A percentile compares a stretch with the other conserved stretches of the same genome.
Evolutionary conservation across 2,888 invertebrate genomes (phyloP).

Genomic region (Stenolophus ochropezus): DNA sequence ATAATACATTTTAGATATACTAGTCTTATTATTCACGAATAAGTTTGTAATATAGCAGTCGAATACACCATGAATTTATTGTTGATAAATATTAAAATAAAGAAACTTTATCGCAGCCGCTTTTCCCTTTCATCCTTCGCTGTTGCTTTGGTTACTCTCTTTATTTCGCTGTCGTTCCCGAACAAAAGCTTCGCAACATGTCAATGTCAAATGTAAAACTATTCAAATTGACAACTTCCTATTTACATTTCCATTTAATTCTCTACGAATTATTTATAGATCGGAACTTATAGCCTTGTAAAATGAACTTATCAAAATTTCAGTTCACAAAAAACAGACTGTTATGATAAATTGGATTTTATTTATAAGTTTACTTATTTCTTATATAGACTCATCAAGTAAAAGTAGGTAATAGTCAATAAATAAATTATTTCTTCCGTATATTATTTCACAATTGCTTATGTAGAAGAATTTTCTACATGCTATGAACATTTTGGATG

Average conservation of each 20-base stretch:
- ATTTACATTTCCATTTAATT: neutral
- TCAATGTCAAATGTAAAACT: neutral
- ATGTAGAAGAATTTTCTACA: conserved; percentile 20
- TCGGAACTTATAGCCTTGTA: neutral
- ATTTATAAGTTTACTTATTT: neutral
- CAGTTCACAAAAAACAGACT: conserved; percentile 6
- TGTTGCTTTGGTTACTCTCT: neutral
- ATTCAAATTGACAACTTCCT: neutral
- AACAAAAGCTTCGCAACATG: neutral
- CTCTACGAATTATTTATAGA: neutral
- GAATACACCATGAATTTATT: conserved; percentile 59
- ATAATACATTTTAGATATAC: conserved; percentile 49
- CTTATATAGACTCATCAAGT: neutral
- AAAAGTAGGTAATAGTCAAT: conserved; percentile 32
- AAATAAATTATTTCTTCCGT: neutral
- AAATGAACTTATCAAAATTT: conserved; percentile 3
- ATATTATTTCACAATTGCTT: neutral
- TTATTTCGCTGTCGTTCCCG: neutral
- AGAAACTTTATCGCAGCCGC: conserved; percentile 15
- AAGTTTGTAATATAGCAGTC: conserved; percentile 59
- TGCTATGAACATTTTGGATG: conserved; percentile 68
- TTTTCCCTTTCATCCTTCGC: conserved; percentile 23
- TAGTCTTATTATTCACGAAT: conserved; percentile 56
- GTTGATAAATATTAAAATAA: conserved; percentile 56
- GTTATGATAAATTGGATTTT: conserved; percentile 18